A percentile compares a stretch with the other conserved stretches of the same genome.
phyloP scores from a whole-genome alignment of 2,888 invertebrate species.

The Xanthia togata region DNA sequence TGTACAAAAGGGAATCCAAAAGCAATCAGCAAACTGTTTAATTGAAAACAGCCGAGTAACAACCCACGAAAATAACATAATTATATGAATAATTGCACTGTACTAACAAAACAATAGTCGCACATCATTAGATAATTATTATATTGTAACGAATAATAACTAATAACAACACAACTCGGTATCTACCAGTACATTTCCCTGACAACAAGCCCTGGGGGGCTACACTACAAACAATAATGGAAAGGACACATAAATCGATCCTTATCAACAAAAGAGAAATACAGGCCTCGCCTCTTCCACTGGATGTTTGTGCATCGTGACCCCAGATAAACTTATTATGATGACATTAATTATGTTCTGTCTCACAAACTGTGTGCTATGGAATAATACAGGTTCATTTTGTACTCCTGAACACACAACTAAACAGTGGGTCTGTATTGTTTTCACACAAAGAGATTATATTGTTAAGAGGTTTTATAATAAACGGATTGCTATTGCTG shows the following conservation, averaged over 20 bases:
- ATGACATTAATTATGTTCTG: slow-evolving; percentile 85
- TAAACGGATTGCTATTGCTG: not conserved
- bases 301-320: slow-evolving; percentile 83
- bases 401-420: slow-evolving; percentile 29
- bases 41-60: not conserved
- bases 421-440: slow-evolving; percentile 27
- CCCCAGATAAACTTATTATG: slow-evolving; percentile 88
- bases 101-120: slow-evolving; percentile 17
- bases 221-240: slow-evolving; percentile 65
- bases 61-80: not conserved
- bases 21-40: not conserved
- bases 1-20: not conserved
- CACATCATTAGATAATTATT: slow-evolving; percentile 34
- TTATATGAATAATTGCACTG: not conserved
- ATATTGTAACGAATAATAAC: slow-evolving; percentile 10
- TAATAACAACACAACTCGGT: slow-evolving; percentile 21
- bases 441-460: slow-evolving; percentile 28
- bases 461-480: not conserved
- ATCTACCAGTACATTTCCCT: slow-evolving; percentile 57
- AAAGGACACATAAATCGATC: slow-evolving; percentile 68
- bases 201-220: slow-evolving; percentile 77
- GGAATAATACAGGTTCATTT: slow-evolving; percentile 85
- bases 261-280: slow-evolving; percentile 77
- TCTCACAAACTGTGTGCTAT: slow-evolving; percentile 66
- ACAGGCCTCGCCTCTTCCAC: slow-evolving; percentile 70